These are phyloP conservation scores for Sebastes cheni DNA, from an alignment of 2,797 vertebrate species.

Conservation along the genomic window DNA sequence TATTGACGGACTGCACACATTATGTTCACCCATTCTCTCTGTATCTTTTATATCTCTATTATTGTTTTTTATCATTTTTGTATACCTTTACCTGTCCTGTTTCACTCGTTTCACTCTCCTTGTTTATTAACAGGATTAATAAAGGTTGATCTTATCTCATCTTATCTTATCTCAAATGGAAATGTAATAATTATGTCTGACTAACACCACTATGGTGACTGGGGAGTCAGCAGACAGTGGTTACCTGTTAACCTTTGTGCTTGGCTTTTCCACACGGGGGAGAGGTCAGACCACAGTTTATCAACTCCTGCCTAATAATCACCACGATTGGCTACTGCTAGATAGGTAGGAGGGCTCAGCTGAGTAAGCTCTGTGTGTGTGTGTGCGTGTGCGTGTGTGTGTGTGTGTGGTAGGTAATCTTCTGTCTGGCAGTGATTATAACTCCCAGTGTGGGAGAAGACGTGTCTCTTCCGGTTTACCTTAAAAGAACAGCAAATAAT, in stretches of 20 bases:
- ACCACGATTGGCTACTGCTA: conserved; percentile 38
- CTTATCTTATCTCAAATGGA: background rate
- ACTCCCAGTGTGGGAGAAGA: background rate
- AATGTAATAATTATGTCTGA: background rate
- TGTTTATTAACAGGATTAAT: too few relatives aligned
- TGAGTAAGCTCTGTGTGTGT: background rate
- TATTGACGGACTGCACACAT: too few relatives aligned
- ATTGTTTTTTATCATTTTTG: too few relatives aligned
- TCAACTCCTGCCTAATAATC: conserved; percentile 44
- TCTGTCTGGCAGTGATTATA: conserved; percentile 30
- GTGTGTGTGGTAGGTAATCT: conserved; percentile 3
- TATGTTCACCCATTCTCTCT: too few relatives aligned
- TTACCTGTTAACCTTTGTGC: conserved; percentile 30
- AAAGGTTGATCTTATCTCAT: too few relatives aligned
- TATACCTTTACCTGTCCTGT: too few relatives aligned
- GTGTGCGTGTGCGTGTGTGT: background rate
- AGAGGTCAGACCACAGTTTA: conserved; percentile 59
- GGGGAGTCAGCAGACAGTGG: background rate
- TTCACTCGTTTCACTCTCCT: too few relatives aligned
- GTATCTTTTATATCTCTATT: too few relatives aligned
- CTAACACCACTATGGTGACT: background rate
- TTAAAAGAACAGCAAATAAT: background rate
- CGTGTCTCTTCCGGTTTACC: background rate
- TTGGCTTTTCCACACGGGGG: conserved; percentile 69
- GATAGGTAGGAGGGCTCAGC: conserved; percentile 31